Evolutionary conservation across 2,113 vertebrate species (phyloP), one percentile per base, ranked within the genome.

Genomic region (Hemicordylus capensis): DNA sequence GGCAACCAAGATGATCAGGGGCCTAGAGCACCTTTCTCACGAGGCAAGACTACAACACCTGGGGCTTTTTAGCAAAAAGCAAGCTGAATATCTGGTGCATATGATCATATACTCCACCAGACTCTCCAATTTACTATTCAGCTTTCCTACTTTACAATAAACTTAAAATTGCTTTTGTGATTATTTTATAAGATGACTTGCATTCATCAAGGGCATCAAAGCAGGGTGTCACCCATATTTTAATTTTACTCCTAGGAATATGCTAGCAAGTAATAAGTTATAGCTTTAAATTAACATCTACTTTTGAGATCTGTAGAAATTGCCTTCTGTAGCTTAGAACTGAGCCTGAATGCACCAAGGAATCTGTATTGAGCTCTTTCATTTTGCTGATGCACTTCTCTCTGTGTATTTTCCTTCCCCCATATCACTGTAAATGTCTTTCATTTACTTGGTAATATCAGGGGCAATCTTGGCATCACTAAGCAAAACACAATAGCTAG

Each of bases 371-470:
- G 69, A 63, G 28, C 3, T 87, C 4, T 0, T 54, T 4, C 59
- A 46, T 1, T 5, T 56, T 3, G 14, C 37, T 44, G 0, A 1
- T 26, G 14, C 4, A 79, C 22, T 87, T 82, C 2, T 77, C 73
- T 80, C 51, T 75, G 1, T 2, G 12, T 12, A 6, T 12, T 51
- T 51, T 51, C 6, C 48, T 12, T 51, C 48, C 48, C 48, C 48
- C 26, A 9, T 1, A 0, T 10, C 0, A 1, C 44, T 17, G 14
- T 79, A 2, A 4, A 2, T 1, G 0, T 28, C n/a, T 82, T 82
- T 59, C 8, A 59, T 82, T 73, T 70, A 10, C 26, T 56, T 34
- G 58, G 51, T 24, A 22, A 82, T 44, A n/a, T 42, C 66, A 59
- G 14, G 54, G 54, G 51, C 28, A 37, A 34, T 56, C 4, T 56